Evolutionary conservation across 2,797 vertebrate genomes (phyloP).

Genomic region (Acanthiza pusilla): DNA sequence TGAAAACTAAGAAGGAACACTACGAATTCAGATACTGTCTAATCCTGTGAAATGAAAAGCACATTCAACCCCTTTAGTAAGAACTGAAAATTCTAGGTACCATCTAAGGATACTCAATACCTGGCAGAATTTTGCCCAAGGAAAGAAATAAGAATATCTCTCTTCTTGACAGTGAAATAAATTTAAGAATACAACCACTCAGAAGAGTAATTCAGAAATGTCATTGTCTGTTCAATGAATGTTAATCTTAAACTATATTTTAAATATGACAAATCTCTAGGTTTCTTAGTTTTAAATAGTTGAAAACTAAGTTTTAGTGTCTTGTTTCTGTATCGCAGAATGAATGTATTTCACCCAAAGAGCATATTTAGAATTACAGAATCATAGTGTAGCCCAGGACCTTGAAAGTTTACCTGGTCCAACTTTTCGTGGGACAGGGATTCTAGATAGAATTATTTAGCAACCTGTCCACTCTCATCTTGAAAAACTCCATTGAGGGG

Average conservation of each 20-base stretch:
- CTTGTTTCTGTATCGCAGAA: neutral
- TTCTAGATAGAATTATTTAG: neutral
- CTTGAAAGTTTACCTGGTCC: neutral
- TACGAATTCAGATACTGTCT: neutral
- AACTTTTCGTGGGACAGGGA: neutral
- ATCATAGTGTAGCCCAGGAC: neutral
- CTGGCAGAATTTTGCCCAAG: neutral
- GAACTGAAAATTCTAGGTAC: neutral
- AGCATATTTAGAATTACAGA: neutral
- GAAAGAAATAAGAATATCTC: neutral
- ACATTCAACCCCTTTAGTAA: neutral
- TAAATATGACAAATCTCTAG: neutral
- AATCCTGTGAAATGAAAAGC: neutral
- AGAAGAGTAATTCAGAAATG: neutral
- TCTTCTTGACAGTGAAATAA: neutral
- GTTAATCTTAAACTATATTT: neutral
- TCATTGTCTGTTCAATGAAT: neutral
- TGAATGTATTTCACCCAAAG: neutral
- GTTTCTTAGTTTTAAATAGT: neutral
- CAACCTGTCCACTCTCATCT: neutral
- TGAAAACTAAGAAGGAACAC: neutral
- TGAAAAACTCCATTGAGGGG: neutral
- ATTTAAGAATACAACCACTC: neutral
- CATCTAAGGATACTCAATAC: neutral
- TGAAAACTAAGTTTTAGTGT: neutral